These are phyloP conservation scores for Netelia inedita DNA, from an alignment of 2,888 invertebrate genomes.

Conservation along the genomic window DNA sequence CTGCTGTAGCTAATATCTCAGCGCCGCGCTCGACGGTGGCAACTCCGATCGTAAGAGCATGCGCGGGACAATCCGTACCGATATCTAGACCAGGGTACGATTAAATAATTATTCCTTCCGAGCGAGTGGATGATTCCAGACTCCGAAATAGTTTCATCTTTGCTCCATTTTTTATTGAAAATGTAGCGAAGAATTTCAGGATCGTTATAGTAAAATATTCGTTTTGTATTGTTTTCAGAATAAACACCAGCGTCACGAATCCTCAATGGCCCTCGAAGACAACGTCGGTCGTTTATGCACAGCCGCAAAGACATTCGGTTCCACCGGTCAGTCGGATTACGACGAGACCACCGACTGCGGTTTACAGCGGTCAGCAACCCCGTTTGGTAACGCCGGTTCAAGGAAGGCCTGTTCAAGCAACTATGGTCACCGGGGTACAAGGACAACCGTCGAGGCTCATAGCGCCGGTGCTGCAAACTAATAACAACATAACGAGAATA, in stretches of 20 bases:
- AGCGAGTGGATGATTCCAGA: background rate
- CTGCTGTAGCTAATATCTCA: slow-evolving; percentile 91
- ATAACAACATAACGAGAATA: slow-evolving; percentile 79
- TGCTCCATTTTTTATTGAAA: background rate
- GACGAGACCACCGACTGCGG: slow-evolving; percentile 77
- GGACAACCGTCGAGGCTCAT: slow-evolving; percentile 81
- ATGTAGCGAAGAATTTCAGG: too few relatives aligned
- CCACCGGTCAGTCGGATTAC: slow-evolving; percentile 80
- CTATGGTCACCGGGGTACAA: slow-evolving; percentile 81
- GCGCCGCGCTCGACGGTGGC: slow-evolving; percentile 89
- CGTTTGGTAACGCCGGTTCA: slow-evolving; percentile 80
- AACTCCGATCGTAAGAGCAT: slow-evolving; percentile 84
- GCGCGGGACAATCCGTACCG: slow-evolving; percentile 79
- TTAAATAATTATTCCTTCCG: slow-evolving; percentile 3
- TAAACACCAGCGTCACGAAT: slow-evolving; percentile 79
- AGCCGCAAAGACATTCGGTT: slow-evolving; percentile 80
- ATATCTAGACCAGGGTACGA: slow-evolving; percentile 80
- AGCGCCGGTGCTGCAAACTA: slow-evolving; percentile 80
- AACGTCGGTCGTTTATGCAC: slow-evolving; percentile 81
- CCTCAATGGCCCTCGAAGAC: slow-evolving; percentile 82
- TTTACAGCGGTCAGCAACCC: slow-evolving; percentile 79
- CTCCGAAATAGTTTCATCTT: background rate
- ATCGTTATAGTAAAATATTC: too few relatives aligned
- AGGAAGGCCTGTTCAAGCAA: slow-evolving; percentile 82
- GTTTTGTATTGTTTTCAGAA: slow-evolving; percentile 70